Conservation (phyloP, 2,797 vertebrate genomes). For the Danionella dracula region DNA sequence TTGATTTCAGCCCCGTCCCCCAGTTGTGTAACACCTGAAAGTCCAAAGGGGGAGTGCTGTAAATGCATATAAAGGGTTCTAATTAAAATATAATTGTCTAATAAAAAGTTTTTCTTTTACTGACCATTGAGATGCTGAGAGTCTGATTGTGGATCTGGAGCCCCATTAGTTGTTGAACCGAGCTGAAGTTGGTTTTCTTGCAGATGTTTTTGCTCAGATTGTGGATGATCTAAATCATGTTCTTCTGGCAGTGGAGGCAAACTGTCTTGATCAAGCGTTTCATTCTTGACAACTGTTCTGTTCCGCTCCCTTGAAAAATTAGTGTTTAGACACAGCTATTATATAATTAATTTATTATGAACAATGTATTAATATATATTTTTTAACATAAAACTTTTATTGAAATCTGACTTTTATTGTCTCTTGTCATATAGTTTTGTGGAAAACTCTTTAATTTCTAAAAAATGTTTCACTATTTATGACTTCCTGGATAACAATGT, state of each 20-base stretch:
- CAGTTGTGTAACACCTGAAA: conserved; percentile 31
- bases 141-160: neutral
- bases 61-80: neutral
- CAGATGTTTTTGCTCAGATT: neutral
- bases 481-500: too few species aligned
- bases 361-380: too few species aligned
- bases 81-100: too few species aligned
- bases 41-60: neutral
- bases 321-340: neutral
- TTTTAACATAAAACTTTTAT: too few species aligned
- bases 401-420: too few species aligned
- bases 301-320: conserved; percentile 44
- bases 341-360: too few species aligned
- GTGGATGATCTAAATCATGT: conserved; percentile 24
- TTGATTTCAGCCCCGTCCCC: conserved; percentile 60
- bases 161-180: conserved; percentile 10
- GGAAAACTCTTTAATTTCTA: too few species aligned
- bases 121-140: conserved; percentile 34
- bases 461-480: too few species aligned
- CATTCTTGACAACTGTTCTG: conserved; percentile 51
- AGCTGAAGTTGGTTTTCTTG: conserved; percentile 7
- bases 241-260: conserved; percentile 64
- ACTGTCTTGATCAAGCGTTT: conserved; percentile 54
- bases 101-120: neutral
- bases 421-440: too few species aligned